Base-by-base conservation (phyloP, 2,113 vertebrate species). In the Muntiacus reevesi region DNA sequence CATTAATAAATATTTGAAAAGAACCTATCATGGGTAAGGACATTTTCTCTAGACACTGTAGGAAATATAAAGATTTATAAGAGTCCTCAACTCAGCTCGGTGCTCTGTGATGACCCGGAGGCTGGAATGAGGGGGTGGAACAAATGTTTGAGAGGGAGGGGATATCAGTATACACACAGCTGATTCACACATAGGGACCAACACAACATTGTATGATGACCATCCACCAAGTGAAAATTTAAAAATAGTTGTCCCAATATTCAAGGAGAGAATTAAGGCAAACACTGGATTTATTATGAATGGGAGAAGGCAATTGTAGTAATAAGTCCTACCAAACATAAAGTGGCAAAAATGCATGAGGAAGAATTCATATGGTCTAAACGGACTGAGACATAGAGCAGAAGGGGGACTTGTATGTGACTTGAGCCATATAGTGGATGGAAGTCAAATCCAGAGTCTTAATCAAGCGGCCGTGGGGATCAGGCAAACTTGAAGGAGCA, bases 51-150 rank as follows among this genome's bases (percentile, higher is more conserved):
- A 90, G 36, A 90, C 43, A 43, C 13, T 25, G 0, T 15, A 82
- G 62, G 25, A 23, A 90, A 74, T 43, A 87, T 27, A 43, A 62
- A 64, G 50, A 36, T 2, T 86, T 50, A 16, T 40, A 45, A 83
- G 47, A 87, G 25, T 64, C 2, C 4, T 21, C 15, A 25, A 25
- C 10, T 54, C 10, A 0, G n/a, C n/a, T 21, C 0, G 0, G 67
- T 71, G 67, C 19, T 40, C n/a, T 71, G 10, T 12, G 17, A 27
- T 59, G 57, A 5, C 57, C 25, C 5, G 57, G 9, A 60, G 59
- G 25, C 59, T 60, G 59, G 59, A 6, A 28, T 13, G 11, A 28
- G 27, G 27, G 11, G 59, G 7, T 17, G 62, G 60, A 7, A 64
- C 30, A 7, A 4, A 17, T 1, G 7, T 16, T 67, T 8, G 7